Evolutionary conservation across 2,113 vertebrate species (phyloP), one percentile per base, ranked within the genome.

Genomic region (Martes martes): DNA sequence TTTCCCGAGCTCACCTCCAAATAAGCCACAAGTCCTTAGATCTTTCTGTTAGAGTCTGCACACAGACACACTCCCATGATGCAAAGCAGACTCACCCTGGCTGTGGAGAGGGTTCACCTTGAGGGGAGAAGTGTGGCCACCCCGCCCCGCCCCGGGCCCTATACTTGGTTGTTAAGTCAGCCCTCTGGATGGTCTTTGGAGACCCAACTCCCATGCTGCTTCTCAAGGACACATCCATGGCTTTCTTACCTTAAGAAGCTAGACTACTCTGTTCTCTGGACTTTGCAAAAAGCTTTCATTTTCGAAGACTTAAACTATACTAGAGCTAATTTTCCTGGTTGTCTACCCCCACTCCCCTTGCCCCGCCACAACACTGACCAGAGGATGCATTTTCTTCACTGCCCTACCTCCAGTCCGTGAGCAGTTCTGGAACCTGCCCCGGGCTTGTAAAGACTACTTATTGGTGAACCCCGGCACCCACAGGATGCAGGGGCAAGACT

Each of bases 101-200:
- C 42, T 1, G 7, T 4, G 31, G 18, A 24, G 47, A 4, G 2
- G 4, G 1, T 3, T 33, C 8, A 7, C 14, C 7, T 45, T 2
- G 5, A 45, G 79, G 7, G 45, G 47, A 45, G 71, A 19, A 13
- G 55, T 61, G 14, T 18, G 13, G 14, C 52, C 63, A 13, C 11
- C 39, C 9, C 2, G 10, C 52, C 50, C 26, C 33, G 2, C 4
- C 18, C 39, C 73, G 7, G 18, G 23, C 31, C 8, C 71, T 59
- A 42, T 14, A 19, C 0, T 33, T 11, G 11, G 65, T 18, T 18
- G 13, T 7, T 24, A 24, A 21, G 88, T 28, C 71, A 69, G 81
- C 39, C 15, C 39, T 36, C 26, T 26, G 63, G 52, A 24, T 47
- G 33, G 31, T 26, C 18, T 80, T 24, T 21, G 33, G 71, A 21